Evolutionary conservation across 2,113 vertebrate species (phyloP).

Genomic region (Pterocles orientalis): DNA sequence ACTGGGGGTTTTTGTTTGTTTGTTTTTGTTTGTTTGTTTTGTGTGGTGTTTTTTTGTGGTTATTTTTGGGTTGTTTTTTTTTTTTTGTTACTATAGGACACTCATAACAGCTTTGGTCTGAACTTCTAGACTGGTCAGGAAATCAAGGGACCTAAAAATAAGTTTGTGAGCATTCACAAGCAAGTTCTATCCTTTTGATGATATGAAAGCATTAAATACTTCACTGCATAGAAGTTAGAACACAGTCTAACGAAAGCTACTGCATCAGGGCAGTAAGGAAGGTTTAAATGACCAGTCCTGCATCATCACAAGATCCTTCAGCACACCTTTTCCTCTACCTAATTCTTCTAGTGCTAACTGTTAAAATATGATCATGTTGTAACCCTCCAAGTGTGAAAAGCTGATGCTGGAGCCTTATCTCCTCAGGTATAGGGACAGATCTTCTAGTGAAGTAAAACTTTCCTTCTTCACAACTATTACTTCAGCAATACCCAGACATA

Average conservation of each 20-base stretch:
- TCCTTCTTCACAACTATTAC: not conserved
- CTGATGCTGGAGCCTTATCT: not conserved
- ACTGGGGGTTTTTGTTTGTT: not conserved
- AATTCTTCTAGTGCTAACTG: not conserved
- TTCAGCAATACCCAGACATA: not conserved
- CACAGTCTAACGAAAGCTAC: not conserved
- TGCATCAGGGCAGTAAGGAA: not conserved
- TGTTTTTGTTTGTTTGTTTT: too few relatives aligned
- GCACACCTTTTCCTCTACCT: not conserved
- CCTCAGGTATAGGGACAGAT: not conserved
- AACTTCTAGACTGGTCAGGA: not conserved
- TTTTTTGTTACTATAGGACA: not conserved
- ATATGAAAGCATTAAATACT: not conserved
- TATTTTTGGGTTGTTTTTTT: too few relatives aligned
- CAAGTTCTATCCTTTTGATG: not conserved
- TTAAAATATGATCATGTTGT: not conserved
- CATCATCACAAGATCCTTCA: not conserved
- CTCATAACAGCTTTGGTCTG: rapidly evolving
- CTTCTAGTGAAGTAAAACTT: not conserved
- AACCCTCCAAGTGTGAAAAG: not conserved
- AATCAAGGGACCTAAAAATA: not conserved
- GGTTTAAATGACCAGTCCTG: not conserved
- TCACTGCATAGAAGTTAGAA: not conserved
- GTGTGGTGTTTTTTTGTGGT: too few relatives aligned
- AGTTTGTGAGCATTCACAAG: not conserved